These are phyloP conservation scores for Mareca penelope DNA, from an alignment of 2,797 vertebrate species.

Conservation along the genomic window DNA sequence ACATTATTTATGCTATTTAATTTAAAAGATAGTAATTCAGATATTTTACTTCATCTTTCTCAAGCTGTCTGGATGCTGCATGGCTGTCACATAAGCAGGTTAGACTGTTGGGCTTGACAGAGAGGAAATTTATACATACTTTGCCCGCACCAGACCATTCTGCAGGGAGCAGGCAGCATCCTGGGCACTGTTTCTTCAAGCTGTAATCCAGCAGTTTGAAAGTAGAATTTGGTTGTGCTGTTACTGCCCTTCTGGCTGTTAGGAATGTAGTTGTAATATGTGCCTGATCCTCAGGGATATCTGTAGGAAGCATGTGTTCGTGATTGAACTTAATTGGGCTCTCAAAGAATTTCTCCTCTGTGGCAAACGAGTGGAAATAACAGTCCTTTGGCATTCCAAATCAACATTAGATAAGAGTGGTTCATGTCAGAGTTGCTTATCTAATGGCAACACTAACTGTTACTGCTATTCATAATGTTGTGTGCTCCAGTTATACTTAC, in stretches of 20 bases:
- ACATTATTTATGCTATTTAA: not conserved
- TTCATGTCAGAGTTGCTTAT: not conserved
- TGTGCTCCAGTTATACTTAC: not conserved
- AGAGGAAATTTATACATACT: not conserved
- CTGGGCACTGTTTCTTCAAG: constrained; percentile 6
- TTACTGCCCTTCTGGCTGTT: not conserved
- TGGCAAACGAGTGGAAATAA: not conserved
- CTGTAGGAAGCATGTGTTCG: not conserved
- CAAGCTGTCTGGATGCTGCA: not conserved
- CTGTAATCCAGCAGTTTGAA: constrained; percentile 13
- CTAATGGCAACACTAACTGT: not conserved
- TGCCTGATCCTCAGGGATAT: constrained; percentile 12
- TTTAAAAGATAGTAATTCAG: not conserved
- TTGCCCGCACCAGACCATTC: not conserved
- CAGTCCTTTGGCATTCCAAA: not conserved
- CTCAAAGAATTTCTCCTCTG: not conserved
- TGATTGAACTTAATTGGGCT: not conserved
- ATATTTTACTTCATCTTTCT: not conserved
- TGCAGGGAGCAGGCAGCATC: not conserved
- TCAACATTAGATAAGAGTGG: not conserved
- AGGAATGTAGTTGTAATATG: not conserved
- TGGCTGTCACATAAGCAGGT: not conserved
- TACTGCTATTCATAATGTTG: not conserved
- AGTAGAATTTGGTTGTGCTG: constrained; percentile 4
- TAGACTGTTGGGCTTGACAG: not conserved